A percentile compares a stretch with the other conserved stretches of the same genome.
Conservation (phyloP, 1,140 invertebrate genomes). For the Metopolophium dirhodum region DNA sequence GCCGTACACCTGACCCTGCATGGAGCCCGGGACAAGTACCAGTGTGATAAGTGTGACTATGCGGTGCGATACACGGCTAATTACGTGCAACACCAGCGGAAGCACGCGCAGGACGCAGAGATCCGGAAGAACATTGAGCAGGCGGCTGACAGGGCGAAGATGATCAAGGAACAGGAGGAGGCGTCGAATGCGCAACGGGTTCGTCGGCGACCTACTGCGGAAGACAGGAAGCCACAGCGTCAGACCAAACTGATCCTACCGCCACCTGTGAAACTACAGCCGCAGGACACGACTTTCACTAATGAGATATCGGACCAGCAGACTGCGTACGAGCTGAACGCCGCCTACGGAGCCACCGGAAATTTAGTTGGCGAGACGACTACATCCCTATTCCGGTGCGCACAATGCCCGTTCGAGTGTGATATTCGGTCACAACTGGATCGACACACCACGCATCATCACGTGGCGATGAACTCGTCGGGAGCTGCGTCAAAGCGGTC, state of each 20-base stretch:
- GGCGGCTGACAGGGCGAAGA: not conserved
- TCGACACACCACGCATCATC: not conserved
- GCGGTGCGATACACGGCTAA: constrained; percentile 86
- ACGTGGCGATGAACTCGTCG: not conserved
- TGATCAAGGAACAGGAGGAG: not conserved
- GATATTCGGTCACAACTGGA: not conserved
- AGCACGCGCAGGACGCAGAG: constrained; percentile 70
- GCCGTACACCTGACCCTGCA: constrained; percentile 83
- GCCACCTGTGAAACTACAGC: not conserved
- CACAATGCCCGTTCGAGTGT: constrained; percentile 17
- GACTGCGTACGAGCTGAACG: constrained; percentile 31
- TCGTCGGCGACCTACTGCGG: not conserved
- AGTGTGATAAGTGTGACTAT: constrained; percentile 86
- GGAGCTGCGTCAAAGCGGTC: not conserved
- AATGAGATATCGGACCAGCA: constrained; percentile 44
- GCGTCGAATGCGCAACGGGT: not conserved
- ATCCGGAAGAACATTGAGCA: not conserved
- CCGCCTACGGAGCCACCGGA: constrained; percentile 8
- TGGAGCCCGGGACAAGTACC: constrained; percentile 82
- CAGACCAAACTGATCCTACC: not conserved
- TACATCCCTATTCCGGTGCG: not conserved
- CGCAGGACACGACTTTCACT: not conserved
- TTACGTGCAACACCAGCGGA: constrained; percentile 79
- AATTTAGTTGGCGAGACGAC: not conserved
- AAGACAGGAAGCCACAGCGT: not conserved